phyloP scores from a whole-genome alignment of 2,113 vertebrate species.

The Thryonomys swinderianus region DNA sequence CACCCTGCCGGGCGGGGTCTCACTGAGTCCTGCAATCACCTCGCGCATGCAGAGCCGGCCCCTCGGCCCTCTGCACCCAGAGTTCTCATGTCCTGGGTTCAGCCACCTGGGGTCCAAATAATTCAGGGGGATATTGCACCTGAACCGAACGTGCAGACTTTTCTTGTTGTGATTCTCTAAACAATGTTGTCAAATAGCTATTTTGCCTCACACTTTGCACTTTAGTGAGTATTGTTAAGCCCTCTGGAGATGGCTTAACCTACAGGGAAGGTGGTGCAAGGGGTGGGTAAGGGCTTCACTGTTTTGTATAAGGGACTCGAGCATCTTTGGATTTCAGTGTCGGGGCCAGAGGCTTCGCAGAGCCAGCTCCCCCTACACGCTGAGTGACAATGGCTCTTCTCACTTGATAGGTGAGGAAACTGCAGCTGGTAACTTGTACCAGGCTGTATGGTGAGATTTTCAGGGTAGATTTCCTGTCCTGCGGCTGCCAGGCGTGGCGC shows the following conservation, averaged over 20 bases:
- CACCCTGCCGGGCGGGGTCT: no score
- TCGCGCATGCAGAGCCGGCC: fast-evolving
- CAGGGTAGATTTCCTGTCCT: background rate
- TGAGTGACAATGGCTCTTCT: background rate
- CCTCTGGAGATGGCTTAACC: background rate
- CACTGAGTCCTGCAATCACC: no score
- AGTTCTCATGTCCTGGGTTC: background rate
- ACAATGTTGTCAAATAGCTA: background rate
- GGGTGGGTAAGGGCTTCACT: background rate
- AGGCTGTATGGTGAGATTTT: background rate
- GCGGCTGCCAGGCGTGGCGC: background rate
- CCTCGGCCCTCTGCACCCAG: background rate
- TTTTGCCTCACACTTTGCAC: background rate
- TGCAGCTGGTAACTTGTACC: background rate
- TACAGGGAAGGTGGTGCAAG: background rate
- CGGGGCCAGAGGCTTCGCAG: background rate
- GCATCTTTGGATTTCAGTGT: background rate
- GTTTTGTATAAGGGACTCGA: background rate
- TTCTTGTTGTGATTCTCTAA: background rate
- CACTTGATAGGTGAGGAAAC: background rate
- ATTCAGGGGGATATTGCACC: background rate
- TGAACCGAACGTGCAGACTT: background rate
- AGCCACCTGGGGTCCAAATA: background rate
- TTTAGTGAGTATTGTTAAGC: constrained; percentile 22
- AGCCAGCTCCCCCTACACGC: background rate